Conservation (phyloP, 2,797 vertebrate genomes). For the Lepus townsendii region DNA sequence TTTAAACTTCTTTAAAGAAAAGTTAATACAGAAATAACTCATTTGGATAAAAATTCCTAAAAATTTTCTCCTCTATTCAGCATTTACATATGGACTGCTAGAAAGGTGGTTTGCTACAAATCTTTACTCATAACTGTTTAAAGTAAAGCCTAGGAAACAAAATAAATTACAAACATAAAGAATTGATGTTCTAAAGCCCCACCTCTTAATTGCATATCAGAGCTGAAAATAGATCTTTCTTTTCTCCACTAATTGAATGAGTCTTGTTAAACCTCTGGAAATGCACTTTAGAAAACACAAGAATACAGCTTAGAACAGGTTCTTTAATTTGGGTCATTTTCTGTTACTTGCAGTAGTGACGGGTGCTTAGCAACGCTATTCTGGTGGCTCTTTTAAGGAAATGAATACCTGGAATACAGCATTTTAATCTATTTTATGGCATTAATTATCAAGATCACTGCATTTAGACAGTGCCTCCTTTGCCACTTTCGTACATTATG, state of each 20-base stretch:
- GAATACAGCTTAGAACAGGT: conserved; percentile 80
- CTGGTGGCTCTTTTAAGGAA: conserved; percentile 78
- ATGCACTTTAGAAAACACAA: conserved; percentile 79
- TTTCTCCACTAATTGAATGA: conserved; percentile 75
- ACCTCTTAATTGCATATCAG: conserved; percentile 81
- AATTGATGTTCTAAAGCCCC: conserved; percentile 73
- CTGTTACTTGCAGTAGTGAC: conserved; percentile 72
- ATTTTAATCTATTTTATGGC: conserved; percentile 78
- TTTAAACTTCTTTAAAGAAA: conserved; percentile 58
- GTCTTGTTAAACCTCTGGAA: conserved; percentile 82
- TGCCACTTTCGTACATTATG: conserved; percentile 59
- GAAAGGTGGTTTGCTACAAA: conserved; percentile 41
- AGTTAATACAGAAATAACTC: conserved; percentile 54
- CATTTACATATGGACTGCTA: not conserved
- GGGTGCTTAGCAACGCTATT: conserved; percentile 82
- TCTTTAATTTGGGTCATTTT: conserved; percentile 83
- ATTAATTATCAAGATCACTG: conserved; percentile 82
- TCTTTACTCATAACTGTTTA: conserved; percentile 75
- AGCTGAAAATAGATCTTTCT: conserved; percentile 82
- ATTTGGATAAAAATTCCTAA: conserved; percentile 37
- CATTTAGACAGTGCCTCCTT: conserved; percentile 74
- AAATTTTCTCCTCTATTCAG: conserved; percentile 32
- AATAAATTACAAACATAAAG: conserved; percentile 79
- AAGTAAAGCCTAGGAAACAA: conserved; percentile 76
- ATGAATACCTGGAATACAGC: conserved; percentile 76